Evolutionary conservation across 1,140 invertebrate genomes (phyloP), one percentile per base, ranked within the genome.

Genomic region (Drosophila ogumai): DNA sequence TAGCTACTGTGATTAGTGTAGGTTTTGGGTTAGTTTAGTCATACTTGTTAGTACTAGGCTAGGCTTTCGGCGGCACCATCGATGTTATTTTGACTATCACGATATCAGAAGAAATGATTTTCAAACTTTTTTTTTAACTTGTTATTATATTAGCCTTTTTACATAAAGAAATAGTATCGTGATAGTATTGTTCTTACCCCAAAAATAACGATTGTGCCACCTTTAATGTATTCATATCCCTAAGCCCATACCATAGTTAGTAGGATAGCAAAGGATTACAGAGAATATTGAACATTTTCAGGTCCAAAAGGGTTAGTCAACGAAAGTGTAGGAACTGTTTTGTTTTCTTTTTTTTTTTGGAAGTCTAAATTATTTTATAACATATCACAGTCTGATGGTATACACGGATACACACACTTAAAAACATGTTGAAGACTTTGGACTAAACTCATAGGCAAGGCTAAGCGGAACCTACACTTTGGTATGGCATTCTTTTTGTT

Each of bases 321-420:
- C 63, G 10, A 69, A 69, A 69, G 58, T 41, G 10, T 69, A 79
- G 64, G 75, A 82, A 78, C 69, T 58, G 8, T 64, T 44, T 32
- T 68, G 5, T 17, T 50, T 46, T 19, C 3, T 17, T 43, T 57
- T 15, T 59, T 36, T 32, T 68, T 58, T 50, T 81, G 82, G 81
- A 86, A 85, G 78, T 68, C 46, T 58, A 55, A 60, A 71, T 75
- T 68, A 68, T 49, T 84, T 73, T 34, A 47, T 52, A 74, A 65
- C 74, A 52, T 85, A 85, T 85, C 82, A 86, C 81, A 85, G 82
- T 74, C 81, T 63, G 80, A 79, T 68, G 40, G 38, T 60, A 69
- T 34, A 34, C 50, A 34, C 50, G 50, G 50, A 46, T 46, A 55
- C 49, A 40, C 46, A 56, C 49, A 55, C 49, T 38, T 46, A 32